Evolutionary conservation across 2,113 vertebrate genomes (phyloP), one percentile per base, ranked within the genome.

Genomic region (Percopsis transmontana): DNA sequence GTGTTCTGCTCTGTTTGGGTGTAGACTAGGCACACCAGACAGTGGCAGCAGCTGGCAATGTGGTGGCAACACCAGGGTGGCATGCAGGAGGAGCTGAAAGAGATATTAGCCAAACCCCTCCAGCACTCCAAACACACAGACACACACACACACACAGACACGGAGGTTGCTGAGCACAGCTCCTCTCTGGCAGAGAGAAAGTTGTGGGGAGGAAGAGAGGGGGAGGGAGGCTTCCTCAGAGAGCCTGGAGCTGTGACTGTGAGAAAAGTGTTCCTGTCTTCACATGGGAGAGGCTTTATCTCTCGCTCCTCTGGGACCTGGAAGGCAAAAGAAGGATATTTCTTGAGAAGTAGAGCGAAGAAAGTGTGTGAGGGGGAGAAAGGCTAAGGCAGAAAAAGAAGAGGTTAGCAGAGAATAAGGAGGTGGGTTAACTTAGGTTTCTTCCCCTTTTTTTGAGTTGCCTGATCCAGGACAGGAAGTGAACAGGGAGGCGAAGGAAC

Each of bases 211-310:
- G 70, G 63, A 56, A 62, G 42, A 58, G 44, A 61, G 48, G 41
- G 20, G 24, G 33, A 53, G 70, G 48, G 68, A 81, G 82, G 79
- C 66, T 81, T 87, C 79, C 76, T 86, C 59, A 41, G 52, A 70
- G 62, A 75, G 82, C 86, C 83, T 82, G 61, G 62, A 86, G 86
- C 82, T 76, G 78, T 74, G 77, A 82, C 79, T 77, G 76, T 66
- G 79, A 84, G 81, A 84, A 85, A 80, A 78, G 69, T 65, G 81
- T 80, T 83, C 81, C 53, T 55, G 73, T 78, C 85, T 89, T 87
- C 88, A 87, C 74, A 83, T 77, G 84, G 63, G 27, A 72, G 70
- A 85, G 85, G 84, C 87, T 90, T 88, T 88, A 89, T 85, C 85
- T 84, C 74, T 58, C 27, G 3, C 67, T 89, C 87, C 86, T 72